These are phyloP conservation scores for Brenthis ino DNA, from an alignment of 2,888 invertebrate species.

Conservation along the genomic window DNA sequence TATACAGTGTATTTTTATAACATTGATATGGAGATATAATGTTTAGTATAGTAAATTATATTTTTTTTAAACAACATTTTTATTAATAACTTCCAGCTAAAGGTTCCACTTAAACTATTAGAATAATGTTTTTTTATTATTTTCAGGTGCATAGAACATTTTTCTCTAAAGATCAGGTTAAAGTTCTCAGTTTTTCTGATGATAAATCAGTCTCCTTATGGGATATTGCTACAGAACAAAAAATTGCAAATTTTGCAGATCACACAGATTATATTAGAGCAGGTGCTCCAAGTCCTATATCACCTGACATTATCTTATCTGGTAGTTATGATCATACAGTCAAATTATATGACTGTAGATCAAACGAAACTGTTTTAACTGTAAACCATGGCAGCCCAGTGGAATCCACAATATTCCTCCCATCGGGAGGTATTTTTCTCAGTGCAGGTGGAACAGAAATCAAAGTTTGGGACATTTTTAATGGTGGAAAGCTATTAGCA, in stretches of 20 bases:
- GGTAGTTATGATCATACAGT: slow-evolving; percentile 95
- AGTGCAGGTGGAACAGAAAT: slow-evolving; percentile 96
- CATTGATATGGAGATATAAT: too few species aligned
- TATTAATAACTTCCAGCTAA: not conserved
- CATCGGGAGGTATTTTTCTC: slow-evolving; percentile 93
- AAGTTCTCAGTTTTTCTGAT: slow-evolving; percentile 94
- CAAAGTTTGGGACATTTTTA: slow-evolving; percentile 95
- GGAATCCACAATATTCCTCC: slow-evolving; percentile 93
- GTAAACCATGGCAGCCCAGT: slow-evolving; percentile 95
- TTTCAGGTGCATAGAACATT: slow-evolving; percentile 88
- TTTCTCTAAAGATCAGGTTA: slow-evolving; percentile 90
- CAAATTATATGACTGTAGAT: slow-evolving; percentile 93
- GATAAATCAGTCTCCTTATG: slow-evolving; percentile 94
- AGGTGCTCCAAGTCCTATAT: slow-evolving; percentile 89
- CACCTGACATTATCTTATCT: slow-evolving; percentile 89
- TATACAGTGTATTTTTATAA: too few species aligned
- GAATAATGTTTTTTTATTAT: slow-evolving; percentile 5
- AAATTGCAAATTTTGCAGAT: slow-evolving; percentile 84
- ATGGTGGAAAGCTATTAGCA: slow-evolving; percentile 92
- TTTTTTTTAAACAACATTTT: not conserved
- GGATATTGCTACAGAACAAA: slow-evolving; percentile 94
- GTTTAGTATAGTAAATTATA: too few species aligned
- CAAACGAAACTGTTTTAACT: slow-evolving; percentile 85
- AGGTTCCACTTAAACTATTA: not conserved
- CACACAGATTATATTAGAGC: slow-evolving; percentile 93